Evolutionary conservation across 2,797 vertebrate genomes (phyloP), one percentile per base, ranked within the genome.

Genomic region (Gouania willdenowi): DNA sequence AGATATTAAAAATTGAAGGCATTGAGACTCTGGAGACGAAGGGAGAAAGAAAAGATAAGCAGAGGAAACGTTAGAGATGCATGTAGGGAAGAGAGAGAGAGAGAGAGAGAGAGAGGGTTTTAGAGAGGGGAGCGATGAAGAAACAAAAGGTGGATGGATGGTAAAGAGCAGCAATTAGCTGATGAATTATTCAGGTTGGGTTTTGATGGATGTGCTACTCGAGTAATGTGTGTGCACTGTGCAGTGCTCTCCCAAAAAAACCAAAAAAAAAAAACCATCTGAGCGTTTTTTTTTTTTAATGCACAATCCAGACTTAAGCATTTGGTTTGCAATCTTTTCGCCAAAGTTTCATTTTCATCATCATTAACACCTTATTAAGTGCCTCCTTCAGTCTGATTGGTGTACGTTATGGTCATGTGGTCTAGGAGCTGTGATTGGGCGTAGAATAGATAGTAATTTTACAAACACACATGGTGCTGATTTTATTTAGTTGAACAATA

Each of bases 121-220:
- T 19, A 20, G 39, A 57, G 58, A 56, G 58, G n/a, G n/a, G 39
- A 64, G n/a, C 6, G 40, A 40, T 25, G 35, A 55, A 71, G 64
- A 35, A 65, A 65, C 38, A 30, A 51, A 63, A 54, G 59, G 56
- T 52, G 51, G 75, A 59, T 54, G 71, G 66, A 64, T 77, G 68
- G 73, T 80, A 74, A 82, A 81, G 79, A 84, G 82, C 73, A 80
- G 82, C 88, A 84, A 87, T 87, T 87, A 86, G 45, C 46, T 23
- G 55, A 75, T 88, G 60, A 86, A 87, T 88, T 78, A 88, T 88
- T 88, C 72, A 87, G 66, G 31, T 58, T 27, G 56, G 28, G 38
- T 73, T 66, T 67, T 8, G 39, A 75, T 73, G 61, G 61, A 64
- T 68, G 66, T 72, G 61, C 56, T 81, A 41, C 44, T 41, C 25